phyloP scores from a whole-genome alignment of 2,888 invertebrate genomes.

The Diaphora mendica region DNA sequence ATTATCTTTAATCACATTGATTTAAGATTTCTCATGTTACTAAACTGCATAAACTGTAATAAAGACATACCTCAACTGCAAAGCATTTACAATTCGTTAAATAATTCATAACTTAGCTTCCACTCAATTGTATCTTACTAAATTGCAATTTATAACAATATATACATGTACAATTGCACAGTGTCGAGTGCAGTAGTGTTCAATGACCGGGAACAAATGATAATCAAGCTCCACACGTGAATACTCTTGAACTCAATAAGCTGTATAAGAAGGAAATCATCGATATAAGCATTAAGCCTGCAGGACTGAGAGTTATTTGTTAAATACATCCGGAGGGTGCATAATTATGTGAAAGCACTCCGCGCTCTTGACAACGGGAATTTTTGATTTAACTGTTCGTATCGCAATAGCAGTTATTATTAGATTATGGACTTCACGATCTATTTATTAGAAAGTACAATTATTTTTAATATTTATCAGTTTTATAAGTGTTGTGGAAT shows the following conservation, averaged over 20 bases:
- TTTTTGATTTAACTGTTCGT: background rate
- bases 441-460: too few relatives aligned
- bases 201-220: background rate
- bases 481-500: too few relatives aligned
- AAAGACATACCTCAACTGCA: background rate
- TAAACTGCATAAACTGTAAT: background rate
- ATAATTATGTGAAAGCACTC: background rate
- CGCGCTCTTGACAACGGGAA: background rate
- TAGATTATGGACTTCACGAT: background rate
- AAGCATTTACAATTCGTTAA: background rate
- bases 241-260: background rate
- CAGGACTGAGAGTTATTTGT: background rate
- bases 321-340: background rate
- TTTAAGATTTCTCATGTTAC: background rate
- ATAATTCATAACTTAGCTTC: background rate
- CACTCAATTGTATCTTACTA: background rate
- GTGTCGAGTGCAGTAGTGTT: background rate
- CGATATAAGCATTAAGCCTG: background rate
- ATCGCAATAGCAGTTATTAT: background rate
- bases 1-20: background rate
- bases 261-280: background rate
- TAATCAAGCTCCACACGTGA: background rate
- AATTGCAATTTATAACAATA: too few relatives aligned
- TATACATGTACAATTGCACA: background rate
- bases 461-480: too few relatives aligned